phyloP scores from a whole-genome alignment of 2,797 vertebrate genomes.

The Eurystomus glaucurus region DNA sequence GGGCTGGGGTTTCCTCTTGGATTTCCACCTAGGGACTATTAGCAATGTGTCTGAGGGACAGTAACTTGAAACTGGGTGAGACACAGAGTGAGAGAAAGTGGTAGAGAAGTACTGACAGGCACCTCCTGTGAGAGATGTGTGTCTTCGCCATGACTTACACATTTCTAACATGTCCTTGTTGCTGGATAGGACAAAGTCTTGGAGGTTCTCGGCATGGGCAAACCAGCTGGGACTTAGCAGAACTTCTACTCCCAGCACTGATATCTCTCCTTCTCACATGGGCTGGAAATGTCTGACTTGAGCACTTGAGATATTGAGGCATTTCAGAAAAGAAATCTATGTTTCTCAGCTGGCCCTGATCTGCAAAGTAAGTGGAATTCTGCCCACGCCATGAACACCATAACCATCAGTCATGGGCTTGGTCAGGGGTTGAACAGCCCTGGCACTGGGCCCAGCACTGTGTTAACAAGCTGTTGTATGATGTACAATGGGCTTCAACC shows the following conservation, averaged over 20 bases:
- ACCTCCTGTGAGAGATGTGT: accelerated
- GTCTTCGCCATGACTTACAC: accelerated
- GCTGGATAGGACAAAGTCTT: background rate
- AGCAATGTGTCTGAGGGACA: background rate
- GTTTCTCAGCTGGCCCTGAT: background rate
- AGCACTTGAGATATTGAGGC: background rate
- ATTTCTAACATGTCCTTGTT: background rate
- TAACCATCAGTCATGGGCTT: background rate
- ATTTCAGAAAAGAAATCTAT: background rate
- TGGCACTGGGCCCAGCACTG: background rate
- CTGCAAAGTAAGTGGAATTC: background rate
- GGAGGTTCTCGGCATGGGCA: background rate
- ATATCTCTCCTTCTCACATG: background rate
- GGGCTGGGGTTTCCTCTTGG: background rate
- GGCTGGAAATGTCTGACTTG: background rate
- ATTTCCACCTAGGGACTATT: background rate
- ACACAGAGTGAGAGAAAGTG: background rate
- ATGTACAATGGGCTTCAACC: accelerated
- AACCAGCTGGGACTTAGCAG: background rate
- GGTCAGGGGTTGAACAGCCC: background rate
- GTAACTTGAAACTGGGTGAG: background rate
- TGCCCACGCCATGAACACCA: background rate
- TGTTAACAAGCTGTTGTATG: background rate
- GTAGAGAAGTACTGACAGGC: background rate
- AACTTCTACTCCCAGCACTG: background rate